Percentiles rank a stretch among this genome's conserved stretches.
These are phyloP conservation scores for Agelaius phoeniceus DNA, from an alignment of 2,113 vertebrate species.

Conservation along the genomic window DNA sequence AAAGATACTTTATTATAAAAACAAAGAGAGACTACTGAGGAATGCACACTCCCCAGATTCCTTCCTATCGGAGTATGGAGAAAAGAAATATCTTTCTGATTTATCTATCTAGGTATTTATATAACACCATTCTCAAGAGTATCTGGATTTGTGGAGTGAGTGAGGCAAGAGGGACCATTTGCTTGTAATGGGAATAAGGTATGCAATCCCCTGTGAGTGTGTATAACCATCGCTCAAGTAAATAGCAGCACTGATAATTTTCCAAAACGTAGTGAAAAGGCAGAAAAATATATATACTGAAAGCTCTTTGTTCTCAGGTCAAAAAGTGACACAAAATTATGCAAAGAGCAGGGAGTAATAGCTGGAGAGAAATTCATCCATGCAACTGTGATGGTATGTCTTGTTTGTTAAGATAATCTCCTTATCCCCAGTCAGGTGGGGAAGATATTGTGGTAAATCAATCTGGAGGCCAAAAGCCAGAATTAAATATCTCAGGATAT, in stretches of 20 bases:
- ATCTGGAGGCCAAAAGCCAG: background rate
- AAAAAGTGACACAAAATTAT: conserved; percentile 7
- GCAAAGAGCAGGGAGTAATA: background rate
- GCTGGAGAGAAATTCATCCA: background rate
- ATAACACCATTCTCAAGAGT: background rate
- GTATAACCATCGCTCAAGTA: background rate
- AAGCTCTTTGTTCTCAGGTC: conserved; percentile 13
- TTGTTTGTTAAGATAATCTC: background rate
- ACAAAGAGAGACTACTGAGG: background rate
- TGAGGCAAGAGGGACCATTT: conserved; percentile 14
- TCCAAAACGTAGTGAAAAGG: background rate
- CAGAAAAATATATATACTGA: background rate
- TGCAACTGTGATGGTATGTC: background rate
- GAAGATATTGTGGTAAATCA: background rate
- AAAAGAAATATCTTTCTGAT: conserved; percentile 15
- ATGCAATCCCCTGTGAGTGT: background rate
- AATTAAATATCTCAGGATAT: background rate
- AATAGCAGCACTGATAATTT: background rate
- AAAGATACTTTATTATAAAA: conserved; percentile 33
- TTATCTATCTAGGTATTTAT: conserved; percentile 39
- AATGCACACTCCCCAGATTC: conserved; percentile 5
- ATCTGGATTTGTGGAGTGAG: background rate
- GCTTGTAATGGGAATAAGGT: conserved; percentile 42
- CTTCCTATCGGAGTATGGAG: background rate
- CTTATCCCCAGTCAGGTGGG: background rate